phyloP scores from a whole-genome alignment of 2,888 invertebrate species.

The Itoplectis maculator region DNA sequence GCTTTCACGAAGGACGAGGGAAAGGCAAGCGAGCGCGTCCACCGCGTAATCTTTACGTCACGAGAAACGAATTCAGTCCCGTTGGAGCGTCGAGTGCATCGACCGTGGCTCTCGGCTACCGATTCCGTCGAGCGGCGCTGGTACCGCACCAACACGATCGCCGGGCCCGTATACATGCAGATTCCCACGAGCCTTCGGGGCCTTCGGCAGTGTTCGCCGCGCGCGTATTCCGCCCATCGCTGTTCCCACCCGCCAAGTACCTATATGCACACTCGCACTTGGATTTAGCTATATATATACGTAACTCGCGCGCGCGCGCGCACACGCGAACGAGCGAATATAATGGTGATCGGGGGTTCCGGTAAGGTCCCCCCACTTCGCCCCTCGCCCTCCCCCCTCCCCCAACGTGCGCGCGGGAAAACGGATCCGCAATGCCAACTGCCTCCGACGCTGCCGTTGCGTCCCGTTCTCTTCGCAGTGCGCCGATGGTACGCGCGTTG shows the following conservation, averaged over 20 bases:
- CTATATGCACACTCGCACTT: constrained; percentile 36
- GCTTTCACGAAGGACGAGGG: constrained; percentile 40
- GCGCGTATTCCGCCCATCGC: constrained; percentile 14
- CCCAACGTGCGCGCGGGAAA: constrained; percentile 54
- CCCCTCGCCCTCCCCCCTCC: too few species aligned
- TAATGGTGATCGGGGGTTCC: constrained; percentile 59
- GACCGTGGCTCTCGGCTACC: constrained; percentile 47
- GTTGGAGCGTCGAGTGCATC: constrained; percentile 54
- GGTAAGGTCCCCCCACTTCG: too few species aligned
- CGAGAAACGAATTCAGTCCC: constrained; percentile 64
- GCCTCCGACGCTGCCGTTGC: constrained; percentile 31
- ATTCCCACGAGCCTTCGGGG: constrained; percentile 42
- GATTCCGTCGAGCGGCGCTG: constrained; percentile 15
- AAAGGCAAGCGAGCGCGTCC: constrained; percentile 60
- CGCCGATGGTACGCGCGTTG: constrained; percentile 21
- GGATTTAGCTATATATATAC: constrained; percentile 25
- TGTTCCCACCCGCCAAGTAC: constrained; percentile 27
- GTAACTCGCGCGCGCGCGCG: neutral
- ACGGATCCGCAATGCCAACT: constrained; percentile 64
- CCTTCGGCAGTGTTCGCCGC: neutral
- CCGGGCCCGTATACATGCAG: constrained; percentile 20
- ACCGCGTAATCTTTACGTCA: constrained; percentile 64
- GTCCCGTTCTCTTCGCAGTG: neutral
- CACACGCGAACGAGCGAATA: constrained; percentile 53
- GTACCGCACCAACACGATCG: constrained; percentile 25